These are phyloP conservation scores for Willisornis vidua DNA, from an alignment of 2,113 vertebrate genomes.

Conservation along the genomic window DNA sequence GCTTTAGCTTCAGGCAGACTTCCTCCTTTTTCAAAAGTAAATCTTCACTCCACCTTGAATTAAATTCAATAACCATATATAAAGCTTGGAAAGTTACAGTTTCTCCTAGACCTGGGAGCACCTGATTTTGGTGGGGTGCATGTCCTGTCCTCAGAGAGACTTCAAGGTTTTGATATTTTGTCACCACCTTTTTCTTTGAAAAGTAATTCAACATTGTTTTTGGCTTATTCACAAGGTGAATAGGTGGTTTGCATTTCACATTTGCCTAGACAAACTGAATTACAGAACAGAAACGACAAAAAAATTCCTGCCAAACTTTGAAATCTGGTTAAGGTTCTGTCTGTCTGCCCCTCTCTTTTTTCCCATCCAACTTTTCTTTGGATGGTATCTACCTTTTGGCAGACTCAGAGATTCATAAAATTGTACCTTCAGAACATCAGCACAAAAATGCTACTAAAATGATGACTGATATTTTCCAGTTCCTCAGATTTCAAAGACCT, in stretches of 20 bases:
- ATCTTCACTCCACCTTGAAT: not conserved
- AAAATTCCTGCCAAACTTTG: slow-evolving; percentile 28
- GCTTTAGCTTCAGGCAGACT: slow-evolving; percentile 19
- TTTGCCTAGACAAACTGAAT: slow-evolving; percentile 46
- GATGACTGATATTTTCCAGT: not conserved
- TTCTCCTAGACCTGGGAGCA: not conserved
- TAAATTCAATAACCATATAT: not conserved
- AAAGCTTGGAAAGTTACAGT: not conserved
- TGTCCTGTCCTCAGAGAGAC: not conserved
- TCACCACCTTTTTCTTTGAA: not conserved
- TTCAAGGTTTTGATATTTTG: not conserved
- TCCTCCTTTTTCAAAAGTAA: not conserved
- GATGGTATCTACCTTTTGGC: not conserved
- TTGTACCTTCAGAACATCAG: not conserved
- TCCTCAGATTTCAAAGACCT: not conserved
- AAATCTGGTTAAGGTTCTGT: slow-evolving; percentile 35
- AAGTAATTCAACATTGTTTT: not conserved
- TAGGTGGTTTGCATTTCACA: slow-evolving; percentile 50
- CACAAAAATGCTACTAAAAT: not conserved
- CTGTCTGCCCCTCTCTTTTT: not conserved
- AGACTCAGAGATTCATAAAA: not conserved
- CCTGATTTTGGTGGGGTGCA: not conserved
- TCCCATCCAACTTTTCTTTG: not conserved
- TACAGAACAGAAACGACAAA: slow-evolving; percentile 62
- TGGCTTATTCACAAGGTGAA: not conserved